Percentiles rank a stretch among this genome's conserved stretches.
Evolutionary conservation across 2,888 invertebrate genomes (phyloP).

Genomic region (Dynastes maya): DNA sequence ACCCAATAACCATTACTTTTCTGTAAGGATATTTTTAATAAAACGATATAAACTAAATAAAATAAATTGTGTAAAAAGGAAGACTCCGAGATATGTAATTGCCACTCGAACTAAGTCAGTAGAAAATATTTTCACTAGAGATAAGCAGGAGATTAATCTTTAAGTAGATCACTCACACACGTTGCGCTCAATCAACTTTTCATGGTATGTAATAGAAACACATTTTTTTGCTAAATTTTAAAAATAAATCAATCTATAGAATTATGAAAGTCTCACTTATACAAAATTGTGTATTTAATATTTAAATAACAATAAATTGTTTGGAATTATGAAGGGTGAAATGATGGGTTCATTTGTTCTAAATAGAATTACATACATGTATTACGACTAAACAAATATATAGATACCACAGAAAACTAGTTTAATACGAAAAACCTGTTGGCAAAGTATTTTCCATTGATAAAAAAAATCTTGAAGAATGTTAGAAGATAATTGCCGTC

Average conservation of each 20-base stretch:
- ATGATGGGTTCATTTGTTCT: neutral
- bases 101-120: neutral
- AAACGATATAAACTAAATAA: too few species aligned
- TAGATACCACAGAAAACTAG: neutral
- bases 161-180: neutral
- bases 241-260: neutral
- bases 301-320: neutral
- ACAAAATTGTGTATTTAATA: neutral
- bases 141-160: neutral
- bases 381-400: neutral
- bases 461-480: neutral
- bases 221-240: neutral
- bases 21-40: too few species aligned
- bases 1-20: too few species aligned
- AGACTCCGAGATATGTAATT: neutral
- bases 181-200: neutral
- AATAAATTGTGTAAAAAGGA: neutral
- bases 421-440: neutral
- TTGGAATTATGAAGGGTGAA: too few species aligned
- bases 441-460: slow-evolving; percentile 1
- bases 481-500: slow-evolving; percentile 12
- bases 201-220: neutral
- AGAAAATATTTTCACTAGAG: neutral
- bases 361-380: neutral
- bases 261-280: neutral